Base-by-base conservation (phyloP, 2,888 invertebrate species). In the Ophion ventricosus region DNA sequence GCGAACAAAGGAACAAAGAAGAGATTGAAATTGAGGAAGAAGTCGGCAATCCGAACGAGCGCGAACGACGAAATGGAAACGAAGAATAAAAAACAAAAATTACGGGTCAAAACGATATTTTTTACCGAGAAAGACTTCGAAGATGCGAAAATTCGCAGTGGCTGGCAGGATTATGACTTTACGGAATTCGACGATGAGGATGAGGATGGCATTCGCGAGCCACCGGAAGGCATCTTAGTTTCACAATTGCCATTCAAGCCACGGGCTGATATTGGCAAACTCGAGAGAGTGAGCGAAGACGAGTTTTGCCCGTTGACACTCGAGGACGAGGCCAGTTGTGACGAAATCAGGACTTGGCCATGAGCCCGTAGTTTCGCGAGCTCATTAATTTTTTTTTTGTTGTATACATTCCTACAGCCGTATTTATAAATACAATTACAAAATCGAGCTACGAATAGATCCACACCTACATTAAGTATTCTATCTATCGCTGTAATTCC, bases 251-350 rank as follows among this genome's bases (percentile, higher is more conserved):
- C 91, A 20, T 93, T 89, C 80, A 92, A 91, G 74, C 93, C 93
- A 0, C 90, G 83, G 73, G 88, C 90, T 43, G 92, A 93, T 81
- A 88, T 93, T 82, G 91, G 91, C 40, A 87, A 90, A 80, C 86
- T 93, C 40, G 91, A 91, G 66, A 90, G 90, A 77, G 87, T 93
- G 43, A 89, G 88, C 8, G 89, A 88, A 26, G 93, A 93, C 2
- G 93, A 93, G 83, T 93, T 90, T 78, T 93, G 93, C 84, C 93
- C 93, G 17, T 80, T 93, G 84, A 90, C 88, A 54, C 86, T 91
- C 63, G 92, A 92, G 10, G 91, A 93, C 56, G 92, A 92, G 80
- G 80, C 75, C 17, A 87, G 89, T 40, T 92, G 92, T 83, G 89
- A 87, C 4, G 89, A 91, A 64, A 90, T 87, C 11, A 87, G 72